Base-by-base conservation (phyloP, 1,140 invertebrate genomes). In the Sinonovacula constricta region DNA sequence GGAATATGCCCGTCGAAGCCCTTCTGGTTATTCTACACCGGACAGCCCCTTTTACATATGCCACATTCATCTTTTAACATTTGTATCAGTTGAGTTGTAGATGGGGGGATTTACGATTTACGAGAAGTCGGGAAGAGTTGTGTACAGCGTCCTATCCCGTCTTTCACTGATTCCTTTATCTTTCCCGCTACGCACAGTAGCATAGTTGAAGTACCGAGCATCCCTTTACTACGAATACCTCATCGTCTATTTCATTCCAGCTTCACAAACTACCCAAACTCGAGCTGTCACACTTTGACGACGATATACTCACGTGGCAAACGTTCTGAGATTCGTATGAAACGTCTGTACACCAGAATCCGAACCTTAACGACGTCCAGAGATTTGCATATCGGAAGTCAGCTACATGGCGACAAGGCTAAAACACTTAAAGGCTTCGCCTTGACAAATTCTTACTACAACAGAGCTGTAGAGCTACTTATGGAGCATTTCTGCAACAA, bases 221-320 rank as follows among this genome's bases (percentile, higher is more conserved):
- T n/a, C n/a, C n/a, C n/a, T n/a, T n/a, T n/a, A n/a, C n/a, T n/a
- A n/a, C n/a, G n/a, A n/a, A n/a, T n/a, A n/a, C n/a, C n/a, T n/a
- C n/a, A n/a, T 45, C 7, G 7, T 45, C 39, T 18, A 10, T 10
- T 7, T 18, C 39, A 45, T 18, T 10, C 7, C 39, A 18, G 7
- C 18, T 45, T 18, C 18, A 45, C 39, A 10, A 45, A 45, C 39
- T 80, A n/a, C 78, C 69, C 28, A 72, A 76, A 57, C 60, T 81
- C 12, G 56, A 34, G n/a, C n/a, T 81, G 3, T 60, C 54, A 1
- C 54, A 31, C 15, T 76, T 81, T 57, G 28, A 69, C 59, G 79
- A 67, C 0, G 66, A 81, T 39, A 5, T 76, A n/a, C 31, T 81
- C 15, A 56, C 30, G 1, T 76, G 79, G 66, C 79, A 75, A 56